These are phyloP conservation scores for Lithophane socia DNA, from an alignment of 2,888 invertebrate species.

Conservation along the genomic window DNA sequence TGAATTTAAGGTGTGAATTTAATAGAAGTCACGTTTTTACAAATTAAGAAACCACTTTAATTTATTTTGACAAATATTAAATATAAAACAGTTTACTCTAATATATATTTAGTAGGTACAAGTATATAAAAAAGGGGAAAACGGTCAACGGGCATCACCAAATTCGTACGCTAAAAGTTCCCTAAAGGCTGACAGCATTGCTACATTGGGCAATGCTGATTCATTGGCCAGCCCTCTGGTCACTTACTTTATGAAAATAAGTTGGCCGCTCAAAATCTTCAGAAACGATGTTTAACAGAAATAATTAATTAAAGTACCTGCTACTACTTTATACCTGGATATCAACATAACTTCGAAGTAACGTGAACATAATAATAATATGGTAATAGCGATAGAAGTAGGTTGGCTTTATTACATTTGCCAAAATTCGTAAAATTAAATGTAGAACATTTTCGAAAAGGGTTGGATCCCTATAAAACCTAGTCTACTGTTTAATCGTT, in stretches of 20 bases:
- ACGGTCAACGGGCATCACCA: neutral
- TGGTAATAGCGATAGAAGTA: neutral
- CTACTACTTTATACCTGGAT: no score
- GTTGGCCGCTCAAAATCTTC: no score
- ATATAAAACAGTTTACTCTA: neutral
- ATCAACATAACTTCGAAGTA: neutral
- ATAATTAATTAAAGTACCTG: no score
- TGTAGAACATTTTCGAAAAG: slow-evolving; percentile 30
- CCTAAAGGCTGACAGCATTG: neutral
- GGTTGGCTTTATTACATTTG: neutral
- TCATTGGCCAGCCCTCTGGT: no score
- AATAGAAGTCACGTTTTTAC: neutral
- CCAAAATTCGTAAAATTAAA: slow-evolving; percentile 26
- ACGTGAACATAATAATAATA: neutral
- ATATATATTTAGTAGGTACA: neutral
- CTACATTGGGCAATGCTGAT: neutral
- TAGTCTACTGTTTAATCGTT: slow-evolving; percentile 47
- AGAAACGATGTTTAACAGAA: no score
- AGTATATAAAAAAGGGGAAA: neutral
- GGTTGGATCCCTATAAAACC: slow-evolving; percentile 44
- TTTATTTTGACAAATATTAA: neutral
- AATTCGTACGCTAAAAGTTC: neutral
- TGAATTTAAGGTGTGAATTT: slow-evolving; percentile 17
- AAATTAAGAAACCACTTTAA: neutral
- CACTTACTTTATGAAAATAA: no score